Base-by-base conservation (phyloP, 1,140 invertebrate species). In the Drosophila orosa region DNA sequence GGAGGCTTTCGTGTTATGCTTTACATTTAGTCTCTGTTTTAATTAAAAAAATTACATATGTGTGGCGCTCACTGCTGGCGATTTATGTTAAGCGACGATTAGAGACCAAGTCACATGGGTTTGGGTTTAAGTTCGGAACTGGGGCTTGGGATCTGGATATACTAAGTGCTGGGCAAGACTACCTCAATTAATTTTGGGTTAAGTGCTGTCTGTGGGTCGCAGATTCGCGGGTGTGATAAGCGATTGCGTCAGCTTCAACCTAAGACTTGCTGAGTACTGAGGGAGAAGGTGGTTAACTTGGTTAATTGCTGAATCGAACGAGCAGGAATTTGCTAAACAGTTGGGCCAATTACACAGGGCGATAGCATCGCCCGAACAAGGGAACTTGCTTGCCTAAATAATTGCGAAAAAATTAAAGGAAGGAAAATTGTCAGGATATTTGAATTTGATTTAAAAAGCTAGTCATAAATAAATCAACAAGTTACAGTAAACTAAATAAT, bases 11-110 rank as follows among this genome's bases (percentile, higher is more conserved):
- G 58, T 59, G 54, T 55, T 76, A 52, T 59, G 22, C 54, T 52
- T 69, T 62, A 73, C 78, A 80, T 72, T 78, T 79, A 74, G 62
- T 78, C 73, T 82, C 59, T 66, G 81, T 82, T 82, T 80, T 78
- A 77, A 77, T 76, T 65, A 57, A 79, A 73, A 65, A 84, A 84
- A 84, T 85, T 80, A 80, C 82, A 85, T 33, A 47, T 74, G 60
- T 75, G 71, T 62, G 80, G 63, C 59, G 59, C 61, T 54, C 76
- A 76, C 66, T 62, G 35, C 31, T 50, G 81, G 81, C 81, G 73
- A 85, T 86, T 83, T 82, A 69, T 86, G 82, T 76, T 83, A 90
- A 90, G 80, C 85, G 85, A 42, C 84, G 72, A 80, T 90, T 87
- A 80, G 67, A 77, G 60, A 47, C 59, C 62, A 62, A 71, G 65